Percentiles rank a stretch among this genome's conserved stretches.
These are phyloP conservation scores for Drosophila ercepeae DNA, from an alignment of 1,140 invertebrate genomes.

Conservation along the genomic window DNA sequence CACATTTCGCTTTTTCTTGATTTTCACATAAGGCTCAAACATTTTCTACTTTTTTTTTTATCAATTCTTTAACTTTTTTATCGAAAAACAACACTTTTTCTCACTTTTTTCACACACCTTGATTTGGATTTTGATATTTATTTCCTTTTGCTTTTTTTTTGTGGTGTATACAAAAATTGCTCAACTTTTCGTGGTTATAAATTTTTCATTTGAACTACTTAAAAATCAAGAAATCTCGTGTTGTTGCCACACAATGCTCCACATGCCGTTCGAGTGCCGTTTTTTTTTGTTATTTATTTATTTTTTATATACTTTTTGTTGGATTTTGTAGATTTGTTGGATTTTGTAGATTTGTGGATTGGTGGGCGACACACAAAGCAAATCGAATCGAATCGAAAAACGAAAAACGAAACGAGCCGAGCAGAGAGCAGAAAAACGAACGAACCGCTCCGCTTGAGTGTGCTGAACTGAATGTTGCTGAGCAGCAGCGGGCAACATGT, in stretches of 20 bases:
- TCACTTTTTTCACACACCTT: constrained; percentile 25
- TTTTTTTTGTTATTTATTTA: constrained; percentile 36
- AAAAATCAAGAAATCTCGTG: constrained; percentile 44
- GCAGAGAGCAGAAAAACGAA: constrained; percentile 32
- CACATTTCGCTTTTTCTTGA: constrained; percentile 81
- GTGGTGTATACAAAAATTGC: constrained; percentile 50
- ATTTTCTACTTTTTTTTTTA: constrained; percentile 65
- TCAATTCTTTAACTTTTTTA: constrained; percentile 17
- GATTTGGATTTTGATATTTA: constrained; percentile 1
- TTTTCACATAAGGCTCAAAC: constrained; percentile 84
- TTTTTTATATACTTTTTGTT: constrained; percentile 28
- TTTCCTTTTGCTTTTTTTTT: constrained; percentile 21
- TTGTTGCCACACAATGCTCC: constrained; percentile 48
- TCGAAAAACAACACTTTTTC: constrained; percentile 5
- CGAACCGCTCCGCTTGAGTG: constrained; percentile 74
- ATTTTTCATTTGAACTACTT: constrained; percentile 42
- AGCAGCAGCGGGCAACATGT: constrained; percentile 6
- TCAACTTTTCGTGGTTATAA: constrained; percentile 51
- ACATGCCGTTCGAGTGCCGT: constrained; percentile 42
- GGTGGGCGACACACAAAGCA: constrained; percentile 26
- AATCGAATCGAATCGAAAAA: constrained; percentile 12
- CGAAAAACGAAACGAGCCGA: constrained; percentile 3
- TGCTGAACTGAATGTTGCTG: constrained; percentile 23
- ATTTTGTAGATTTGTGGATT: constrained; percentile 28
- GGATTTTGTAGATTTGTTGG: too few species aligned